phyloP scores from a whole-genome alignment of 2,113 vertebrate genomes.

The Lanius collurio region DNA sequence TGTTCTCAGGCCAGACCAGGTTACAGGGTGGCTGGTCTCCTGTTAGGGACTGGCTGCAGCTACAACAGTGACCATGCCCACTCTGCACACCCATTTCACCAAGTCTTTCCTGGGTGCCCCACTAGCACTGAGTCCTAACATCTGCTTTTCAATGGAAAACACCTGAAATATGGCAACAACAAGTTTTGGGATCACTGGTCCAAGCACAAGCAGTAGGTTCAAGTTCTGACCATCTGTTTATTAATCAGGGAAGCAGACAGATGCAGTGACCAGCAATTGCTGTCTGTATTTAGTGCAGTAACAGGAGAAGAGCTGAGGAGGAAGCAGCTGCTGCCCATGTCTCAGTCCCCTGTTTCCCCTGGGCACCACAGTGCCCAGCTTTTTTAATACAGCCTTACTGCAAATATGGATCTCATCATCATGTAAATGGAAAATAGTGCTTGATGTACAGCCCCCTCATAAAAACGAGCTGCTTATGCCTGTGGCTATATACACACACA shows the following conservation, averaged over 20 bases:
- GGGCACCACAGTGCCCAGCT: background rate
- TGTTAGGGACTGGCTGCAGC: background rate
- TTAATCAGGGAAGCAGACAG: background rate
- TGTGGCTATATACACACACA: background rate
- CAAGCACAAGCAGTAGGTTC: background rate
- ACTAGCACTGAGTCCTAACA: background rate
- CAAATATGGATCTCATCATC: background rate
- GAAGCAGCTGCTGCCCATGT: background rate
- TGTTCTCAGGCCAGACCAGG: background rate
- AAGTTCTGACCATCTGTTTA: background rate
- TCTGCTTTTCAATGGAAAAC: background rate
- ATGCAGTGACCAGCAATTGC: background rate
- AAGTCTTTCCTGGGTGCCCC: background rate
- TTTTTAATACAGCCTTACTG: background rate
- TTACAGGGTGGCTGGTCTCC: accelerated
- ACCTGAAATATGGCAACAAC: background rate
- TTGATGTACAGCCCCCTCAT: background rate
- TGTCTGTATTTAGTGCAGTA: background rate
- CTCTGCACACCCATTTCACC: background rate
- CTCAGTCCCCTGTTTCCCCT: background rate
- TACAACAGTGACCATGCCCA: background rate
- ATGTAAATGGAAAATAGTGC: background rate
- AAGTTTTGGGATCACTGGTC: background rate
- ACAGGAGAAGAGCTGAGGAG: background rate
- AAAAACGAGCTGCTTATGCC: background rate